These are phyloP conservation scores for Pandemis heparana DNA, from an alignment of 2,888 invertebrate genomes.

Conservation along the genomic window DNA sequence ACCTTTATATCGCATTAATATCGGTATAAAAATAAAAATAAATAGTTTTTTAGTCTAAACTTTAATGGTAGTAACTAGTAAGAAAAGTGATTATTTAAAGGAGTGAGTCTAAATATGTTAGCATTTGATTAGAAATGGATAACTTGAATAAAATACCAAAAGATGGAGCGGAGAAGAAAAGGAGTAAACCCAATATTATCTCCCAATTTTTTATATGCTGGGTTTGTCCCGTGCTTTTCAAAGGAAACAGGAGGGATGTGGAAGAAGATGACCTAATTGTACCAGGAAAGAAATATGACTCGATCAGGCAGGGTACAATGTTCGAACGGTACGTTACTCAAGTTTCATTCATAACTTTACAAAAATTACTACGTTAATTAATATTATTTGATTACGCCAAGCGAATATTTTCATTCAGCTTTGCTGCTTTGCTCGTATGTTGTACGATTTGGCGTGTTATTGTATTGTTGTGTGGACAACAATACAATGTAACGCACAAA, in stretches of 20 bases:
- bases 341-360: not conserved
- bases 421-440: conserved; percentile 5
- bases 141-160: conserved; percentile 45
- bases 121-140: conserved; percentile 19
- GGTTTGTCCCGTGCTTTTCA: conserved; percentile 79
- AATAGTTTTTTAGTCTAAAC: not conserved
- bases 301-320: conserved; percentile 85
- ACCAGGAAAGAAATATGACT: conserved; percentile 86
- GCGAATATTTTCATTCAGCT: not conserved
- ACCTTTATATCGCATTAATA: not conserved
- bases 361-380: not conserved
- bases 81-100: not conserved
- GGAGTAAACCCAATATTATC: conserved; percentile 68
- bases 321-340: conserved; percentile 80
- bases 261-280: conserved; percentile 88
- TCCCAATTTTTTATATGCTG: conserved; percentile 78
- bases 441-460: not conserved
- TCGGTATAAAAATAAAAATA: not conserved
- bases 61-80: not conserved
- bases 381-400: not conserved
- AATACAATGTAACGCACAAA: too few relatives aligned
- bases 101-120: conserved; percentile 1
- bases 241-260: conserved; percentile 86
- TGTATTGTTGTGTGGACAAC: too few relatives aligned
- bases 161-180: conserved; percentile 52